A percentile compares a stretch with the other conserved stretches of the same genome.
Conservation (phyloP, 2,797 vertebrate genomes). For the Agapornis canus region DNA sequence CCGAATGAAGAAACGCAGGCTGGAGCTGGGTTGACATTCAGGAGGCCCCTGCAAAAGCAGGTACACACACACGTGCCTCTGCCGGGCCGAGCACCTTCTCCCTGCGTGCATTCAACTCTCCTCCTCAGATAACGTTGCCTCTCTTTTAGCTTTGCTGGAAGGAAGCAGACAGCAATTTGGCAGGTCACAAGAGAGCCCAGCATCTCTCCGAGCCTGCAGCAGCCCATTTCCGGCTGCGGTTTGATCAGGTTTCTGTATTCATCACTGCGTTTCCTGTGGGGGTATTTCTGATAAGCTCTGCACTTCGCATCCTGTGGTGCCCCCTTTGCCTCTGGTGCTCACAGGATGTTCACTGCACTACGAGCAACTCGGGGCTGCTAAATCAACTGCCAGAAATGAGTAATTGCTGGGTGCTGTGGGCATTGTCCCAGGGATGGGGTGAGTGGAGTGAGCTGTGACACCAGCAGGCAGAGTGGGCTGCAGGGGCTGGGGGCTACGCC, state of each 20-base stretch:
- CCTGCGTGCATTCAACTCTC: background rate
- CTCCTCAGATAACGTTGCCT: background rate
- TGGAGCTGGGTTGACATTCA: background rate
- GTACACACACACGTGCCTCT: accelerated
- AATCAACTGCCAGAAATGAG: background rate
- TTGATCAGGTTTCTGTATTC: slow-evolving; percentile 46
- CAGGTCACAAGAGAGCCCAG: slow-evolving; percentile 39
- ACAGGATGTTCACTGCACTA: slow-evolving; percentile 26
- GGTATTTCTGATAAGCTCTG: slow-evolving; percentile 38
- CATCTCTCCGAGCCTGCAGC: background rate
- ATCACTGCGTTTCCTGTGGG: slow-evolving; percentile 14
- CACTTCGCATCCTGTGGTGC: slow-evolving; percentile 37
- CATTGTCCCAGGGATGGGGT: background rate
- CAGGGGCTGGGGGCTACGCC: background rate
- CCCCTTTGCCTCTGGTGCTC: background rate
- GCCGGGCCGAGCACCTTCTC: background rate
- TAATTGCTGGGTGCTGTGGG: background rate
- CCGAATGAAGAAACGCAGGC: background rate
- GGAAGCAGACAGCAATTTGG: slow-evolving; percentile 26
- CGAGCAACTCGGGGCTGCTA: background rate
- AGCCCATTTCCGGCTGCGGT: background rate
- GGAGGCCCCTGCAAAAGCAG: background rate
- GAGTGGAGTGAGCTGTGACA: background rate
- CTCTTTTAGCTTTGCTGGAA: slow-evolving; percentile 21
- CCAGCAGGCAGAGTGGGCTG: background rate